Evolutionary conservation across 53 echinoderm and acorn worm species (phyloP), one percentile per base, ranked within the genome.

Genomic region (Stichopus horrens): DNA sequence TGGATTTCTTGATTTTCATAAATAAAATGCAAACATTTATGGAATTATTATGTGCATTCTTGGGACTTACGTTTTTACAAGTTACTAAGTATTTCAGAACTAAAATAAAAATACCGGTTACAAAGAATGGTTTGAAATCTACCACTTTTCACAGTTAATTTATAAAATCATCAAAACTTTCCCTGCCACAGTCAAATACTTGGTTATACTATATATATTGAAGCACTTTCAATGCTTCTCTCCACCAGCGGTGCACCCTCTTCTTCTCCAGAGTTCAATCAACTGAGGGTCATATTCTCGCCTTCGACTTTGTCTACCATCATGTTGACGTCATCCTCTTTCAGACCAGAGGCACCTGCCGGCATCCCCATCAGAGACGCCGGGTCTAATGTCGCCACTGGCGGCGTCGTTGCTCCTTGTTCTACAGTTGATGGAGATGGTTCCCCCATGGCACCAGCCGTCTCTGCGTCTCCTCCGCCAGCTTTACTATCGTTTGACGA

Each of bases 251-350:
- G 71, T 71, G 14, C 18, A 13, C 7, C 18, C 71, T 18, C 71
- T 71, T 11, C 5, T 37, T 2, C 8, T 9, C 59, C 59, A 59
- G 59, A 59, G 8, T 59, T 59, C 11, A 59, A 11, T 81, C 54
- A 81, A 7, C 57, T 55, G 7, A 81, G 58, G 20, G 81, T 81
- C 1, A 81, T 81, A 81, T 81, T 58, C 23, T 81, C 81, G 9
- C 58, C 58, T 56, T 81, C 79, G 13, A 54, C 81, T 37, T 37
- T 11, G 52, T 55, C 53, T 79, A 7, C 11, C 54, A 55, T 52
- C 79, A 71, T 71, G 53, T 51, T 77, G 4, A 51, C 52, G 55
- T 23, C 54, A 53, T 18, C 77, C 52, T 77, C 77, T 2, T 77
- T 53, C 54, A n/a, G 77, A 7, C 52, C 52, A 9, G 52, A 4